Evolutionary conservation across 1,140 invertebrate genomes (phyloP), one percentile per base, ranked within the genome.

Genomic region (Zaprionus taronus): DNA sequence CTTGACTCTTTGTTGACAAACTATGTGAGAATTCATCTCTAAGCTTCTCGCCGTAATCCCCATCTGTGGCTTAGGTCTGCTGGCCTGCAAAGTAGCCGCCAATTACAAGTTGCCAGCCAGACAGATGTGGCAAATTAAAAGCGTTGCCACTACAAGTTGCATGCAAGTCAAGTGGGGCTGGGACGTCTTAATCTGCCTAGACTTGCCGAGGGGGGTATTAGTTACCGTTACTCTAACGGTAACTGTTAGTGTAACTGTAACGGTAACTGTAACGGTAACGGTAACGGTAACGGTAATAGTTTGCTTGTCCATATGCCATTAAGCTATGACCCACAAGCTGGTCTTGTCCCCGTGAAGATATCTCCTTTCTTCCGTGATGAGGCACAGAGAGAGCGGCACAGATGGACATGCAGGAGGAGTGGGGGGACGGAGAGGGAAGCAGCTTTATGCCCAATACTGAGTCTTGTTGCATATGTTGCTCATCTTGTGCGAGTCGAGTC

Each of bases 401-500:
- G 28, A 17, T 9, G 55, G 15, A 7, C n/a, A 34, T 3, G 28
- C 2, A 36, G 38, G 11, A 1, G 22, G 11, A 5, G 15, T 1
- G 24, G 24, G 11, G 20, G 5, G 14, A 26, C 2, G n/a, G 26
- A n/a, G 5, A 7, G 17, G 26, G 14, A 7, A 36, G 17, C 14
- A 24, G 61, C 60, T 63, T 41, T 49, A 20, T 20, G 1, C 17
- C 44, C 61, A 36, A 56, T 15, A 12, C 34, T 44, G 65, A 57
- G 7, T n/a, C 60, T 44, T 15, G 61, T 47, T 41, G 63, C 77
- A 79, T 65, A 78, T 78, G 74, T 36, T 66, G 68, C 44, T 20
- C 41, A 26, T 74, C 66, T 62, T 69, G 53, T 64, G 61, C 34
- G n/a, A 34, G 31, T 28, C 4, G 12, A 38, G 20, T 12, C 4